phyloP scores from a whole-genome alignment of 2,113 vertebrate species.

The Carollia perspicillata region DNA sequence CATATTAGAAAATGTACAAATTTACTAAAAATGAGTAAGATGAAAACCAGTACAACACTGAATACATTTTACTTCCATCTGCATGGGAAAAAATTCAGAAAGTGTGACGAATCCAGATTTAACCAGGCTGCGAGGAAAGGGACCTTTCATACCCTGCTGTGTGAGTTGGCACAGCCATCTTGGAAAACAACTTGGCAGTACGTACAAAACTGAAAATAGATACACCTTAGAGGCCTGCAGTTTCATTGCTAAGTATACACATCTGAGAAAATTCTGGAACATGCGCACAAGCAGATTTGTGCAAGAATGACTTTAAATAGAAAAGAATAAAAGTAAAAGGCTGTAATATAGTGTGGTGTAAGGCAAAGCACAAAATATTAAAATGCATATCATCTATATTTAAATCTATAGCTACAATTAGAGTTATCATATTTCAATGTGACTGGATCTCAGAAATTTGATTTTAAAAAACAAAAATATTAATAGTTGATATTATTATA shows the following conservation, averaged over 20 bases:
- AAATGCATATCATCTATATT: neutral
- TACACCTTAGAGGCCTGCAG: neutral
- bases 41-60: neutral
- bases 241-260: neutral
- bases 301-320: neutral
- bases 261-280: constrained; percentile 21
- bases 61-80: neutral
- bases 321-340: neutral
- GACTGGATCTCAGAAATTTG: neutral
- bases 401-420: neutral
- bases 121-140: neutral
- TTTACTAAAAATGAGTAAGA: neutral
- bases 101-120: neutral
- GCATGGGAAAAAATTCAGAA: neutral
- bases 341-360: neutral
- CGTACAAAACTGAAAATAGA: neutral
- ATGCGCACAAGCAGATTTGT: neutral
- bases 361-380: neutral
- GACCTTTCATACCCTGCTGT: neutral
- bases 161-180: neutral
- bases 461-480: neutral
- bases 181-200: neutral
- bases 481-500: neutral
- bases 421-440: neutral
- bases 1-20: neutral